Percentiles rank a stretch among this genome's conserved stretches.
phyloP scores from a whole-genome alignment of 2,888 invertebrate genomes.

The Orthonychiurus folsomi region DNA sequence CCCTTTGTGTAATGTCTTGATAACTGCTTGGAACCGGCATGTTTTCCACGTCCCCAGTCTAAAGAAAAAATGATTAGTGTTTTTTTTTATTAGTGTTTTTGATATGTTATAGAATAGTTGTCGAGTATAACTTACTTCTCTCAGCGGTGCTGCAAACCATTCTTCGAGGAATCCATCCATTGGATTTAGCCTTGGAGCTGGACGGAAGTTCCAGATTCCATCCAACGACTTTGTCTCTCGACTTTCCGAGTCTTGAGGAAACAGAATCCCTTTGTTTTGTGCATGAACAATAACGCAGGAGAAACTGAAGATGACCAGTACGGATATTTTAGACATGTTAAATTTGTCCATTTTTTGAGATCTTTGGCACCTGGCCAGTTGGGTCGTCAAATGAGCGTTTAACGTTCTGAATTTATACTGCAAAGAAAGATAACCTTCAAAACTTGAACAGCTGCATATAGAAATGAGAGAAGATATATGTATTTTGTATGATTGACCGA shows the following conservation, averaged over 20 bases:
- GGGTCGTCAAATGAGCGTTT: no score
- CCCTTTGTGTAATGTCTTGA: conserved; percentile 52
- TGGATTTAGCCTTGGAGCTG: conserved; percentile 44
- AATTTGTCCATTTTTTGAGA: no score
- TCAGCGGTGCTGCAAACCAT: conserved; percentile 44
- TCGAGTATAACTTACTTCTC: conserved; percentile 23
- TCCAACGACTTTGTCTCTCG: conserved; percentile 46
- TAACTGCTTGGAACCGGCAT: conserved; percentile 56
- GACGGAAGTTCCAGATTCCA: conserved; percentile 50
- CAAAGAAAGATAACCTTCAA: no score
- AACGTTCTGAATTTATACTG: no score
- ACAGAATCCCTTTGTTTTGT: conserved; percentile 22
- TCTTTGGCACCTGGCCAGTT: no score
- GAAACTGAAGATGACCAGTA: neutral
- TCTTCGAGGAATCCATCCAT: conserved; percentile 45
- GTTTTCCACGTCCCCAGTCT: conserved; percentile 43
- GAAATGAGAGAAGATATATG: no score
- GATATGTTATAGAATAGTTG: no score
- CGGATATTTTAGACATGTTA: no score
- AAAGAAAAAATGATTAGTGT: neutral
- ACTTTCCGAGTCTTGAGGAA: conserved; percentile 41
- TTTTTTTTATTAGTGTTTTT: no score
- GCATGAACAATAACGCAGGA: neutral
- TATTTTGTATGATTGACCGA: no score
- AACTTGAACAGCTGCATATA: no score